Base-by-base conservation (phyloP, 2,888 invertebrate species). In the Cephus rjabovi region DNA sequence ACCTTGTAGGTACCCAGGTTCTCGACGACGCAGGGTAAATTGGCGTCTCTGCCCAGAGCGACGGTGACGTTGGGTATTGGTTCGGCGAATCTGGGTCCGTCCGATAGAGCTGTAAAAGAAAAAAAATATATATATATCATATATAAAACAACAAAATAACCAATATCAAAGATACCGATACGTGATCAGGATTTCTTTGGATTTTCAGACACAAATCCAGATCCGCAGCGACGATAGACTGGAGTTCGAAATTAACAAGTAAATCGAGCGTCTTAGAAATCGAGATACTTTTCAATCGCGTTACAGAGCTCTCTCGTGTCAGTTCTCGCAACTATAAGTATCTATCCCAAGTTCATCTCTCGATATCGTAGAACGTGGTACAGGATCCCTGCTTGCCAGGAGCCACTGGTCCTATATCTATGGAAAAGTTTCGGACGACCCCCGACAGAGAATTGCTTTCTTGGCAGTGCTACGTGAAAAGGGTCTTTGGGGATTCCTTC, bases 51-150 rank as follows among this genome's bases (percentile, higher is more conserved):
- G 83, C 97, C 97, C 77, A 97, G 94, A 75, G 97, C 97, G 84
- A 97, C 97, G 31, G 97, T 98, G 87, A 97, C 97, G 92, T 98
- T 98, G 75, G 97, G 97, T 87, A 98, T 97, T 76, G 97, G 97
- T 92, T 97, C 97, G 56, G 97, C 95, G 90, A 98, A 97, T 88
- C 96, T 95, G 33, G 97, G 97, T 88, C 95, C 96, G 90, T 97
- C 96, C 85, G 97, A 96, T 92, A 97, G 93, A 81, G 96, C 97
- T 97, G 94, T 78, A 93, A 93, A 89, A 86, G 89, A 87, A 86
- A 86, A 82, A 74, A 78, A 71, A 77, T 77, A 80, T 69, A 77
- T 15, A 40, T 40, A 40, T 40, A 40, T 6, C 15, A 40, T 40
- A 40, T 6, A 15, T 23, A 56, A 23, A 9, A 56, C 9, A 56